Evolutionary conservation across 1,140 invertebrate genomes (phyloP).

Genomic region (Sminthurinus signatus): DNA sequence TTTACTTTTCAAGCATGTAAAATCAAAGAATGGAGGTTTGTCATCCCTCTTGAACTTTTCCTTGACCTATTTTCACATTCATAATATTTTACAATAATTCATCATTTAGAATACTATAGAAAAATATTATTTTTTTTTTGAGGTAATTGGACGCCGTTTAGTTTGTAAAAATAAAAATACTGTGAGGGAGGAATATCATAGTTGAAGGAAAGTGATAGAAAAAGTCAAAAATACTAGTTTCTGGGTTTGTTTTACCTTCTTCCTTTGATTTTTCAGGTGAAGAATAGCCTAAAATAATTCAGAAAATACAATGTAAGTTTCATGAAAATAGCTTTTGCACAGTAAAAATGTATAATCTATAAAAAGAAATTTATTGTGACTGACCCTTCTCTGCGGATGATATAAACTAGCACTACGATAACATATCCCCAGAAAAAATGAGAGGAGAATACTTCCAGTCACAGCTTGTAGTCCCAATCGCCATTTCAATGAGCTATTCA

Average conservation of each 20-base stretch:
- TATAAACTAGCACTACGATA: constrained; percentile 84
- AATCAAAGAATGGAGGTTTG: constrained; percentile 75
- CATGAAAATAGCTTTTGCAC: no score
- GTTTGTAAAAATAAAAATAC: no score
- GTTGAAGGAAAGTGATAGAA: no score
- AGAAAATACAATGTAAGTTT: no score
- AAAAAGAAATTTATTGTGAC: no score
- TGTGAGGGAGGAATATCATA: no score
- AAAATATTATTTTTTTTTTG: no score
- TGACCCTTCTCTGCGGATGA: constrained; percentile 77
- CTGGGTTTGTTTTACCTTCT: constrained; percentile 51
- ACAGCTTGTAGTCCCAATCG: constrained; percentile 75
- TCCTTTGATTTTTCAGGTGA: constrained; percentile 83
- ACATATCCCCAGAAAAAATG: constrained; percentile 79
- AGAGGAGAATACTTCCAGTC: constrained; percentile 72
- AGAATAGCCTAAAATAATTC: no score
- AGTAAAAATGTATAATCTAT: no score
- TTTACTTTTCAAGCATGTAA: constrained; percentile 71
- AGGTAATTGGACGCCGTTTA: no score
- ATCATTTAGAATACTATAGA: no score
- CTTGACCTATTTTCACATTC: constrained; percentile 33
- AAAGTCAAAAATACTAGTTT: no score
- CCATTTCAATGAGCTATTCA: constrained; percentile 73
- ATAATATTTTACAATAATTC: background rate
- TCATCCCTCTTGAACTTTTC: constrained; percentile 53